Percentiles rank a stretch among this genome's conserved stretches.
phyloP scores from a whole-genome alignment of 2,888 invertebrate genomes.

The Antheraea yamamai region DNA sequence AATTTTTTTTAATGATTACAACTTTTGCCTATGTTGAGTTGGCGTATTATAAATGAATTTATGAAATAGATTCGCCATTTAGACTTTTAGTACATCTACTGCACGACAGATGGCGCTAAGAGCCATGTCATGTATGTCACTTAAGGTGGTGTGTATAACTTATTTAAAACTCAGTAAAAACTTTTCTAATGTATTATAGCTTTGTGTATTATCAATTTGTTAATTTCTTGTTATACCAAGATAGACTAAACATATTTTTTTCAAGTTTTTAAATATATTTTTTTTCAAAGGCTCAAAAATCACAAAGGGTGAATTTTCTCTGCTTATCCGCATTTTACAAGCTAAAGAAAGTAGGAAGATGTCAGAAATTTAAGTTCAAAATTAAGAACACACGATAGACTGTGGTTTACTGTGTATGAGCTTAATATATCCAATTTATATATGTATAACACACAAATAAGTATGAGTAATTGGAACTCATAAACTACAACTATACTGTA shows the following conservation, averaged over 20 bases:
- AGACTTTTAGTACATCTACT: slow-evolving; percentile 27
- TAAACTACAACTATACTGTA: background rate
- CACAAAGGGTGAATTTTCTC: background rate
- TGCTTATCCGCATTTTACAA: background rate
- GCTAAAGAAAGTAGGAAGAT: background rate
- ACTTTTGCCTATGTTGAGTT: background rate
- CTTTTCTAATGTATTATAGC: background rate
- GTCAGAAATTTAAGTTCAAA: background rate
- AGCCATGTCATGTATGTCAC: background rate
- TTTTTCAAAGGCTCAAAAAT: too few species aligned
- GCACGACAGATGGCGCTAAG: slow-evolving; percentile 39
- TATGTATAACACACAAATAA: background rate
- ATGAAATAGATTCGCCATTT: background rate
- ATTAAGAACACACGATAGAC: background rate
- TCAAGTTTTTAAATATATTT: background rate
- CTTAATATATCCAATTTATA: background rate
- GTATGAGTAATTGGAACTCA: background rate
- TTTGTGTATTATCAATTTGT: background rate
- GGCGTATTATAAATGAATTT: background rate
- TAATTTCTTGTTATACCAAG: background rate
- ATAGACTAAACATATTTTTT: background rate
- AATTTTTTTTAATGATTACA: slow-evolving; percentile 5
- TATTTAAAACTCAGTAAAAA: background rate
- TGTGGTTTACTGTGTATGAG: background rate
- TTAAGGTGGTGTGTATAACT: background rate